A percentile compares a stretch with the other conserved stretches of the same genome.
Evolutionary conservation across 2,888 invertebrate species (phyloP).

Genomic region (Scaptomyza polygonia): DNA sequence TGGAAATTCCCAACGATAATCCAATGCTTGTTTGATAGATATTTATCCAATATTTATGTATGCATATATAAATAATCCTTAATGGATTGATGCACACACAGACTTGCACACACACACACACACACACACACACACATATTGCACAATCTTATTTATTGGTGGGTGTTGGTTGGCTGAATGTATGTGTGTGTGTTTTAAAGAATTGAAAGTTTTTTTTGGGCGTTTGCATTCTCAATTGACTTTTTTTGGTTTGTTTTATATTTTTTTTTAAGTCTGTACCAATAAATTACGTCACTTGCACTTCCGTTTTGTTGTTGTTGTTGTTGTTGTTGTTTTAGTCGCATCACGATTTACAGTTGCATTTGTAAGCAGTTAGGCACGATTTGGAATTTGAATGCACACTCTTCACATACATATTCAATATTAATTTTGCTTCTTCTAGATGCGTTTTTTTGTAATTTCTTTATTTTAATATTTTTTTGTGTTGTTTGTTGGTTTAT

Average conservation of each 20-base stretch:
- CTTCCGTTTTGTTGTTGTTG: slow-evolving; percentile 69
- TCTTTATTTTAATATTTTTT: slow-evolving; percentile 38
- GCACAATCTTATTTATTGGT: slow-evolving; percentile 48
- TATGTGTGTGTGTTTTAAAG: slow-evolving; percentile 4
- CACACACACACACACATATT: slow-evolving; percentile 33
- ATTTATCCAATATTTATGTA: slow-evolving; percentile 9
- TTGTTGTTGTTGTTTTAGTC: slow-evolving; percentile 38
- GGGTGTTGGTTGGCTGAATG: slow-evolving; percentile 7
- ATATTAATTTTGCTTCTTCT: slow-evolving; percentile 9
- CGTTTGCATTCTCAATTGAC: slow-evolving; percentile 40
- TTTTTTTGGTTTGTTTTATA: slow-evolving; percentile 26
- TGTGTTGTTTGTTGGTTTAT: slow-evolving; percentile 24
- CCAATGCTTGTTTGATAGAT: slow-evolving; percentile 42
- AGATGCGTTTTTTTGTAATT: slow-evolving; percentile 15
- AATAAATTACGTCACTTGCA: slow-evolving; percentile 77
- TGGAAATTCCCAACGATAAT: slow-evolving; percentile 32
- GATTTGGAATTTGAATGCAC: slow-evolving; percentile 77
- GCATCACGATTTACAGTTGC: slow-evolving; percentile 55
- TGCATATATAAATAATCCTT: slow-evolving; percentile 8
- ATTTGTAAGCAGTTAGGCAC: slow-evolving; percentile 67
- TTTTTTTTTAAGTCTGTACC: slow-evolving; percentile 63
- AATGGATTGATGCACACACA: slow-evolving; percentile 15
- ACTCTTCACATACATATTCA: slow-evolving; percentile 22
- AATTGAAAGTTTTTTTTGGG: neutral
- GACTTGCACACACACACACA: slow-evolving; percentile 12